A percentile compares a stretch with the other conserved stretches of the same genome.
Evolutionary conservation across 2,888 invertebrate genomes (phyloP).

Genomic region (Mimas tiliae): DNA sequence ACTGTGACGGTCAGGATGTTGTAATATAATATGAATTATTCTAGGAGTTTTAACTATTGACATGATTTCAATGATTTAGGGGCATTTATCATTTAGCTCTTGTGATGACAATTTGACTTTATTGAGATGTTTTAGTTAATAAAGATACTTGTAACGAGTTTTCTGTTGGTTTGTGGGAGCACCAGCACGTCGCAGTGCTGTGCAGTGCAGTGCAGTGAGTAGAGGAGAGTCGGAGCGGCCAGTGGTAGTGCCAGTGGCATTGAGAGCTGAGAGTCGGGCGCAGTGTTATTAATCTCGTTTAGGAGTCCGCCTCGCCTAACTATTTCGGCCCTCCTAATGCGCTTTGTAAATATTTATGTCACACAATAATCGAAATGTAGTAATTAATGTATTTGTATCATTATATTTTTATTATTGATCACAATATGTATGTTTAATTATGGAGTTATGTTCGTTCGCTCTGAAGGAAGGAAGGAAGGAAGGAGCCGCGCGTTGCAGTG

Average conservation of each 20-base stretch:
- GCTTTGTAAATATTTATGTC: constrained; percentile 85
- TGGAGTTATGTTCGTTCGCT: constrained; percentile 65
- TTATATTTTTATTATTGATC: constrained; percentile 85
- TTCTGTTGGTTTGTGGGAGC: constrained; percentile 9
- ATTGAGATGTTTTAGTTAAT: constrained; percentile 78
- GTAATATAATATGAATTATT: constrained; percentile 49
- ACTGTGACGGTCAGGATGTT: constrained; percentile 68
- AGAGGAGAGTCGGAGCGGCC: constrained; percentile 31
- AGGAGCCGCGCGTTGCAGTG: constrained; percentile 35
- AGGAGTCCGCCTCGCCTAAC: constrained; percentile 76
- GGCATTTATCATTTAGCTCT: constrained; percentile 76
- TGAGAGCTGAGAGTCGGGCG: constrained; percentile 41
- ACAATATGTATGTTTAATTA: constrained; percentile 79
- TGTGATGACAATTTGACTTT: constrained; percentile 67
- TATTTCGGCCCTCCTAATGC: constrained; percentile 73
- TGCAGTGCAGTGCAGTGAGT: constrained; percentile 19
- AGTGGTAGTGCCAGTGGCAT: constrained; percentile 6
- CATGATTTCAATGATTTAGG: constrained; percentile 67
- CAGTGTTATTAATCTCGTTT: constrained; percentile 56
- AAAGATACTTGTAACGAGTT: constrained; percentile 66
- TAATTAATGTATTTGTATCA: constrained; percentile 83
- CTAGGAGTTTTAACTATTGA: constrained; percentile 70
- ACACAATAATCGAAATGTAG: constrained; percentile 84
- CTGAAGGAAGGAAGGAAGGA: constrained; percentile 49
- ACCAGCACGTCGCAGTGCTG: background rate